Evolutionary conservation across 1,140 invertebrate genomes (phyloP).

Genomic region (Oncopodura yosiiana): DNA sequence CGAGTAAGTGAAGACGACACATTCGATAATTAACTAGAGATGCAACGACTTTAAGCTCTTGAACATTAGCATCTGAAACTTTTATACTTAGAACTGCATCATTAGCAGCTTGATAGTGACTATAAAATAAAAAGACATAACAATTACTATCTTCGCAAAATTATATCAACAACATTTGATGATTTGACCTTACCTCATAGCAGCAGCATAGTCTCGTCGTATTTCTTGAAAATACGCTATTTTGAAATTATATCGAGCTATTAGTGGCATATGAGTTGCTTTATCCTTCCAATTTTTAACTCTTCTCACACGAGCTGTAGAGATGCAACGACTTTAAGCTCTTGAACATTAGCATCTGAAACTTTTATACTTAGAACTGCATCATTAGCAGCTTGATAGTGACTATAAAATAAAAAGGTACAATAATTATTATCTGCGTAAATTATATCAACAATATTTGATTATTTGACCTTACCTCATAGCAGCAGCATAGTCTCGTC

Average conservation of each 20-base stretch:
- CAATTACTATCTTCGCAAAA: neutral
- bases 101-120: slow-evolving; percentile 83
- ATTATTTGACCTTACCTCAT: slow-evolving; percentile 33
- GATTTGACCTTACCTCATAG: slow-evolving; percentile 40
- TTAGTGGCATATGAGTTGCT: slow-evolving; percentile 79
- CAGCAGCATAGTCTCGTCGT: slow-evolving; percentile 74
- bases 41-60: slow-evolving; percentile 90
- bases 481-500: slow-evolving; percentile 76
- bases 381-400: slow-evolving; percentile 83
- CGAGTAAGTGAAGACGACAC: slow-evolving; percentile 63
- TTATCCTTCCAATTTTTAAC: slow-evolving; percentile 69
- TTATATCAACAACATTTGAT: too few species aligned
- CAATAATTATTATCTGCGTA: neutral
- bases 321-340: slow-evolving; percentile 90
- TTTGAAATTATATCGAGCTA: slow-evolving; percentile 94
- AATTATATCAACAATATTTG: neutral
- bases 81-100: slow-evolving; percentile 46
- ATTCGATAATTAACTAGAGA: slow-evolving; percentile 93
- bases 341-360: slow-evolving; percentile 79
- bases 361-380: slow-evolving; percentile 45
- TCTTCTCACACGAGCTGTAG: slow-evolving; percentile 73
- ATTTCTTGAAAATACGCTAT: slow-evolving; percentile 93
- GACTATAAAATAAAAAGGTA: slow-evolving; percentile 51
- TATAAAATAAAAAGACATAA: slow-evolving; percentile 41
- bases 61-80: slow-evolving; percentile 75